Evolutionary conservation across 2,797 vertebrate genomes (phyloP).

Genomic region (Sebastes itinus): DNA sequence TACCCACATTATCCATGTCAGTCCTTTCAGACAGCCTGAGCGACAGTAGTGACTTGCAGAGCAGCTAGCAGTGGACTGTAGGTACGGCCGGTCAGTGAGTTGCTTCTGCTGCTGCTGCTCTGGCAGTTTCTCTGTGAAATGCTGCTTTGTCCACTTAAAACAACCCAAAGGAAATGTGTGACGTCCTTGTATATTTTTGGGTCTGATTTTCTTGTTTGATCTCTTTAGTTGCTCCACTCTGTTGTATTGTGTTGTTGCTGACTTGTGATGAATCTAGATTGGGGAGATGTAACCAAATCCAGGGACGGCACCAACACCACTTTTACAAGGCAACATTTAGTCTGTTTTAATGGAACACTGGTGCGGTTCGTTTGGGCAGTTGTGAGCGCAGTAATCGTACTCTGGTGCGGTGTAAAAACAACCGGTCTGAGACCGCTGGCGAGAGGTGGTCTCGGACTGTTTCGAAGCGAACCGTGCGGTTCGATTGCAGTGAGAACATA

Average conservation of each 20-base stretch:
- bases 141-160: slow-evolving; percentile 48
- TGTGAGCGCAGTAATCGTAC: no score
- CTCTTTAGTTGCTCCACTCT: background rate
- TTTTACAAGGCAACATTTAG: background rate
- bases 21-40: background rate
- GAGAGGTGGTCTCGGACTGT: no score
- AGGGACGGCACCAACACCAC: background rate
- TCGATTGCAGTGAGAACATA: background rate
- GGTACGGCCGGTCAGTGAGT: background rate
- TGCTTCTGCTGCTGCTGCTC: slow-evolving; percentile 1
- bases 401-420: no score
- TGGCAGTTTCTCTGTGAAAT: slow-evolving; percentile 44
- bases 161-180: slow-evolving; percentile 28
- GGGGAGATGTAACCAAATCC: background rate
- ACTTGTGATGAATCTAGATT: background rate
- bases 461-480: background rate
- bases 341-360: no score
- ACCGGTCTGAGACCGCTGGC: no score
- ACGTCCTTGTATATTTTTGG: slow-evolving; percentile 11
- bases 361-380: no score
- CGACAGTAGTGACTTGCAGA: background rate
- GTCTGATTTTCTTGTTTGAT: slow-evolving; percentile 1
- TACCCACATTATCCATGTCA: background rate
- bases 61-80: slow-evolving; percentile 13
- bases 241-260: background rate